Evolutionary conservation across 2,113 vertebrate species (phyloP), one percentile per base, ranked within the genome.

Genomic region (Cairina moschata): DNA sequence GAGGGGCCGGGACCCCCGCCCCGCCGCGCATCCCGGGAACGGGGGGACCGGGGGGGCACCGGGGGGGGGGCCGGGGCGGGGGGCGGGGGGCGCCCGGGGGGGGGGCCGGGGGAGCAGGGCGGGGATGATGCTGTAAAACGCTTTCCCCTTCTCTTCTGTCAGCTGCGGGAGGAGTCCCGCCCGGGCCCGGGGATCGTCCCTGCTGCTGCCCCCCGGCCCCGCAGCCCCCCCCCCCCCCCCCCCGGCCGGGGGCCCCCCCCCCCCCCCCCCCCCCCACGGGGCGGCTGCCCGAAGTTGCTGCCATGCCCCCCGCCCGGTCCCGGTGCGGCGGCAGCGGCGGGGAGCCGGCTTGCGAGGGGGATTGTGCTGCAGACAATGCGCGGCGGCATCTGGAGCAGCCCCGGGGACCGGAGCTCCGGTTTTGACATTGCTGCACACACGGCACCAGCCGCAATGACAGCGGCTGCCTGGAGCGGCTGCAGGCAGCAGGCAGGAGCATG

Each of bases 81-180:
- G 66, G 58, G 36, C 31, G 22, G 71, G 44, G 28, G 29, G 59
- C 20, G 75, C 68, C n/a, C 2, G 65, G 80, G 48, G 2, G 7
- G 59, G 78, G 63, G 68, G 67, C 46, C n/a, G 88, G 34, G 79
- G 52, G n/a, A 54, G 89, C 87, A 90, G 66, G 79, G 68, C 78
- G 86, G 83, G 71, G 94, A 84, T 74, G 82, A 73, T 14, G 91
- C 90, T 58, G 93, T 95, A 91, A 93, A 96, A 38, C 83, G 69
- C 91, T 97, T 85, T 98, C 92, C 97, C 96, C 97, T 98, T 98
- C 97, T 98, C 97, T 98, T 94, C 98, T 97, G 75, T 96, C 98
- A 98, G 98, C 98, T 93, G 46, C 93, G 96, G 97, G 95, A 98
- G 96, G 96, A 97, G 96, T 96, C 95, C 85, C 95, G 97, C 96